Percentiles rank a stretch among this genome's conserved stretches.
These are phyloP conservation scores for Daubentonia madagascariensis DNA, from an alignment of 2,113 vertebrate species.

Conservation along the genomic window DNA sequence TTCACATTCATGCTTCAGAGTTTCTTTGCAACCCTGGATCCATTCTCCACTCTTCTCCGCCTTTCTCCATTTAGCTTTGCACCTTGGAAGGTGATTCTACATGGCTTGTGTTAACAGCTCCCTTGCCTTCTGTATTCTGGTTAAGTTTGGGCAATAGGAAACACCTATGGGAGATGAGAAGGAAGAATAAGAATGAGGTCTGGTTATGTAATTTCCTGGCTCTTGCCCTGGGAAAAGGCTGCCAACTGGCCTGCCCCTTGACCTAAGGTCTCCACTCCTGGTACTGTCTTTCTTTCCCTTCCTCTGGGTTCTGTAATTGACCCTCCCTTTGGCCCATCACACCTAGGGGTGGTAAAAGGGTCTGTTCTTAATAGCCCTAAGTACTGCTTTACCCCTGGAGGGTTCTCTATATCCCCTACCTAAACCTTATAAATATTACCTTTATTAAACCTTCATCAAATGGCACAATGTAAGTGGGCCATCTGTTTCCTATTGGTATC, in stretches of 20 bases:
- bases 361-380: background rate
- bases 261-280: background rate
- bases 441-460: background rate
- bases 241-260: background rate
- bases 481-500: background rate
- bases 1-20: background rate
- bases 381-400: background rate
- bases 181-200: background rate
- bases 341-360: background rate
- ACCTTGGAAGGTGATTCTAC: background rate
- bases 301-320: background rate
- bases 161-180: background rate
- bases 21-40: background rate
- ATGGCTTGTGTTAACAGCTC: background rate
- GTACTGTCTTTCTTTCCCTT: background rate
- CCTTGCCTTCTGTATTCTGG: background rate
- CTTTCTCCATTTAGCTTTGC: background rate
- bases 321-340: background rate
- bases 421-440: background rate
- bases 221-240: background rate
- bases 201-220: background rate
- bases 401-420: background rate
- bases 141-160: background rate
- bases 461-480: background rate
- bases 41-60: background rate